Base-by-base conservation (phyloP, 2,797 vertebrate genomes). In the Gymnopithys bicolor region DNA sequence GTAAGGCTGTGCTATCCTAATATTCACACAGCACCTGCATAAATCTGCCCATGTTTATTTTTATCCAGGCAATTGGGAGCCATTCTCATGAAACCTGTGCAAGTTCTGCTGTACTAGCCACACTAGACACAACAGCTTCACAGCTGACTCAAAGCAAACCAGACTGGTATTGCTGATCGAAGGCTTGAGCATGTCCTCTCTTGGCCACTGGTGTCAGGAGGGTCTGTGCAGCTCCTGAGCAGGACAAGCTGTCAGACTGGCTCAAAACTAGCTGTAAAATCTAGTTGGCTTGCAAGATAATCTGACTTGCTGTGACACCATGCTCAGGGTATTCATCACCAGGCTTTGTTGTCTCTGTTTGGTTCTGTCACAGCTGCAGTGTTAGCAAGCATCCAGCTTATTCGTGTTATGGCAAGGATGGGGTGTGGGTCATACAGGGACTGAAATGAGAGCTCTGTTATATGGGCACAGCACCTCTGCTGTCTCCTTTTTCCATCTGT, bases 81-180 rank as follows among this genome's bases (percentile, higher is more conserved):
- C 2, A 4, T 55, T 71, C 60, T 53, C 13, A 24, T 23, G 33
- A 77, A 69, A 67, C 11, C 23, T 2, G 0, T 4, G 11, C 35
- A 39, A 43, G 11, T 3, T 30, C 10, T 74, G 39, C 39, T 52
- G 25, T 10, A 8, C 18, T 27, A 46, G 55, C 18, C 49, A 53
- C 0, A 0, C 10, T 10, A 75, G 30, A 30, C 19, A 27, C 63
- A 43, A 24, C 24, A 56, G 6, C 19, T 67, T 67, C 27, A 14
- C 1, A 13, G 13, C 8, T 62, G 21, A 35, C 46, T 80, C 19
- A 45, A 28, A 28, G 39, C 35, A 66, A 62, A 39, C 5, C 41
- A 75, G 9, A 33, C n/a, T 32, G 18, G 9, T 2, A 2, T 60
- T 19, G 19, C n/a, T 48, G 14, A 27, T 74, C 0, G 0, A 25